Evolutionary conservation across 2,888 invertebrate genomes (phyloP), one percentile per base, ranked within the genome.

Genomic region (Andrena fulva): DNA sequence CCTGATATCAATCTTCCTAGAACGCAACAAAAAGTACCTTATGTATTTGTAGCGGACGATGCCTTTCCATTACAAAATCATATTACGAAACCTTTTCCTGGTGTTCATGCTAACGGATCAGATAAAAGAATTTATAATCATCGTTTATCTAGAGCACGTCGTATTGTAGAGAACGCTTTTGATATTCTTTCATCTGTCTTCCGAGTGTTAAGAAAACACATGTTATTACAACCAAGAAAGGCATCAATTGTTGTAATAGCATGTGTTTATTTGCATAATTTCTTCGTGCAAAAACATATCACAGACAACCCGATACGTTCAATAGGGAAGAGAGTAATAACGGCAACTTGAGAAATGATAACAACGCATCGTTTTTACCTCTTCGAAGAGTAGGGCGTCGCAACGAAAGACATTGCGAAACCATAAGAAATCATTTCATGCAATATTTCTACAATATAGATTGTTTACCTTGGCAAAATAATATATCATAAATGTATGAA

Each of bases 141-240:
- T 64, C 8, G 62, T 10, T 16, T 62, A 24, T 62, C 24, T 8
- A 8, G 62, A 62, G 62, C 62, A 27, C 24, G 62, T 10, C 8
- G 62, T 29, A 31, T 62, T 12, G 62, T 31, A 6, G 62, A 35
- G 35, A 35, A 35, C n/a, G n/a, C 50, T 52, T 52, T 52, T 52
- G 50, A 6, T n/a, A 52, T 52, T 52, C n/a, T 52, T n/a, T 16
- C 50, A 16, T 52, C n/a, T n/a, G n/a, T 52, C 16, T 52, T 52
- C n/a, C 29, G 33, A 75, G 69, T 75, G 16, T 52, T 52, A n/a
- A 52, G n/a, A n/a, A 5, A n/a, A 52, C 50, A n/a, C 50, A n/a
- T 52, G n/a, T n/a, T 52, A 52, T n/a, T 52, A 52, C 50, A 52
- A 52, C 50, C 50, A 52, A n/a, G 7, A 52, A 52, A 52, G n/a